phyloP scores from a whole-genome alignment of 2,797 vertebrate genomes.

The Jordanella pulchra region DNA sequence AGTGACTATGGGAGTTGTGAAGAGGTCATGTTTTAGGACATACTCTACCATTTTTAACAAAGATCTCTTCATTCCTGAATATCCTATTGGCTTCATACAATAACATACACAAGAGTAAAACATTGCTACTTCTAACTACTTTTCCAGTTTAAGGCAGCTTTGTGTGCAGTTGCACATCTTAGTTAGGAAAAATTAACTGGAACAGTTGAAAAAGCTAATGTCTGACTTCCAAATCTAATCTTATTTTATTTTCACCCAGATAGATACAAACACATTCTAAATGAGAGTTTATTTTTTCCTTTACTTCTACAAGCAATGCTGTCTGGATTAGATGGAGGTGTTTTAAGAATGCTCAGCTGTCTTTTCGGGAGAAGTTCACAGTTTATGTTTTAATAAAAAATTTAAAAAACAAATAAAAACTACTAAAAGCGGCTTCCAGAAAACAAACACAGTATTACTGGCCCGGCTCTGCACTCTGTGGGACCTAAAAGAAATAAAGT shows the following conservation, averaged over 20 bases:
- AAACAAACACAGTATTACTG: slow-evolving; percentile 40
- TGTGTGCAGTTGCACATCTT: slow-evolving; percentile 4
- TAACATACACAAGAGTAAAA: not conserved
- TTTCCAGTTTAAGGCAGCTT: slow-evolving; percentile 38
- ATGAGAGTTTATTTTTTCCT: slow-evolving; percentile 18
- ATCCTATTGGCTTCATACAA: not conserved
- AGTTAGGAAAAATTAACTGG: slow-evolving; percentile 1
- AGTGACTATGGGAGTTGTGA: slow-evolving; percentile 98
- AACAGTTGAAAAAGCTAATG: not conserved
- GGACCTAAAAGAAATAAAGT: slow-evolving; percentile 9
- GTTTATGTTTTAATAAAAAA: slow-evolving; percentile 27
- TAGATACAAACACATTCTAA: slow-evolving; percentile 18
- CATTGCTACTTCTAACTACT: not conserved
- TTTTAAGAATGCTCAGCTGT: slow-evolving; percentile 9
- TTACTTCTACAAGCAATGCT: slow-evolving; percentile 17
- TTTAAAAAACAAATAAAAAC: not conserved
- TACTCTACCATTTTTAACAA: not conserved
- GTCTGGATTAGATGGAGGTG: slow-evolving; percentile 11
- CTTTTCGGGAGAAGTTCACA: slow-evolving; percentile 26
- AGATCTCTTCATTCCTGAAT: not conserved
- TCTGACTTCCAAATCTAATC: slow-evolving; percentile 4
- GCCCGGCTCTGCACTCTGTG: slow-evolving; percentile 17
- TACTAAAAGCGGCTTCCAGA: not conserved
- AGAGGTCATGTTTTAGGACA: slow-evolving; percentile 93
- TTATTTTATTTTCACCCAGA: not conserved